Evolutionary conservation across 2,113 vertebrate genomes (phyloP).

Genomic region (Pedetes capensis): DNA sequence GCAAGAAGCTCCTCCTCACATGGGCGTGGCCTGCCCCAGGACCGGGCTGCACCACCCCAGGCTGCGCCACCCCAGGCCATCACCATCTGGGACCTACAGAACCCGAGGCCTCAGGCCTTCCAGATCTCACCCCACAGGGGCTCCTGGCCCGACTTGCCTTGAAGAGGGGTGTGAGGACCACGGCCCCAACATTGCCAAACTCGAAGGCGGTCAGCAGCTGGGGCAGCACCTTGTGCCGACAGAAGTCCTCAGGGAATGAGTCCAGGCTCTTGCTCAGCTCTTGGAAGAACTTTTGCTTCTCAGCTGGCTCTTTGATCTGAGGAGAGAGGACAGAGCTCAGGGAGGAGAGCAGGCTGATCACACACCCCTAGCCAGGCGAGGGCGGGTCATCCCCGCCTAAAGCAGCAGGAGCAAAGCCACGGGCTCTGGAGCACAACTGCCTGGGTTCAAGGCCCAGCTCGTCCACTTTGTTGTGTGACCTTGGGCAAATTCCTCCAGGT

Average conservation of each 20-base stretch:
- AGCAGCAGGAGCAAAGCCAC: background rate
- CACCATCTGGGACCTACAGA: background rate
- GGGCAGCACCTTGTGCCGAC: conserved; percentile 93
- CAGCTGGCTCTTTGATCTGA: conserved; percentile 92
- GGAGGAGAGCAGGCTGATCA: background rate
- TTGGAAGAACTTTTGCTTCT: conserved; percentile 94
- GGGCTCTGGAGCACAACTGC: background rate
- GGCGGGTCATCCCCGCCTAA: background rate
- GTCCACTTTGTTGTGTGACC: background rate
- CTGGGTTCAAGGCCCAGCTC: background rate
- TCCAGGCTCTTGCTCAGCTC: conserved; percentile 92
- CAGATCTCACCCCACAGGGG: no score
- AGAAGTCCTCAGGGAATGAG: conserved; percentile 93
- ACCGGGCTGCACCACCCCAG: background rate
- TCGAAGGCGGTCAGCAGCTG: conserved; percentile 93
- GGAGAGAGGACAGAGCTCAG: background rate
- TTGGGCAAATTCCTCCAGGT: background rate
- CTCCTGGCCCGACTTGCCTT: conserved; percentile 82
- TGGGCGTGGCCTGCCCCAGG: background rate
- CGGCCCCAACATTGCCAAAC: conserved; percentile 91
- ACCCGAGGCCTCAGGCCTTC: background rate
- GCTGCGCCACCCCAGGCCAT: accelerated
- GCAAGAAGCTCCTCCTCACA: background rate
- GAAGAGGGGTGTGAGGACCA: conserved; percentile 93
- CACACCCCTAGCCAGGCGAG: background rate